phyloP scores from a whole-genome alignment of 2,113 vertebrate genomes.

The Petromus typicus region DNA sequence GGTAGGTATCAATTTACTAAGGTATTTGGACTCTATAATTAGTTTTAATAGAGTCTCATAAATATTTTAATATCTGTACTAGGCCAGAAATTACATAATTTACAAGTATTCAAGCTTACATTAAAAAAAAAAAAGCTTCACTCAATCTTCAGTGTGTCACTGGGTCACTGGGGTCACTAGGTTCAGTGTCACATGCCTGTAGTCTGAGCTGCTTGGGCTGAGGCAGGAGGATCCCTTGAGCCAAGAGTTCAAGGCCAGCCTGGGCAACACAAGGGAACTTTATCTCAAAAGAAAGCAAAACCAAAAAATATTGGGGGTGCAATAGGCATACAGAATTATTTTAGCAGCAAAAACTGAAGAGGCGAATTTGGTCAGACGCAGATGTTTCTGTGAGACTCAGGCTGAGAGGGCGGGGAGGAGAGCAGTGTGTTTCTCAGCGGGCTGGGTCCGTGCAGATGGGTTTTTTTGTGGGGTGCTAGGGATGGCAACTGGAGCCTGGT shows the following conservation, averaged over 20 bases:
- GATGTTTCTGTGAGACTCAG: not conserved
- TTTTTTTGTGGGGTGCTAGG: not conserved
- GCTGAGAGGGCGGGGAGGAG: not conserved
- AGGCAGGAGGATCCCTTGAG: too few relatives aligned
- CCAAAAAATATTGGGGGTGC: not conserved
- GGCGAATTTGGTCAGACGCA: not conserved
- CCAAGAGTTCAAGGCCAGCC: not conserved
- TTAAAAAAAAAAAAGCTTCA: not conserved
- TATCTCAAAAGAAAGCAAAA: not conserved
- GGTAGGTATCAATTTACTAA: not conserved
- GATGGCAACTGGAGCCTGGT: not conserved
- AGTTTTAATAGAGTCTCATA: not conserved
- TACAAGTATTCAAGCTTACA: not conserved
- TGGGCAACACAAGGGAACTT: not conserved
- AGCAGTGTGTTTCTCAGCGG: not conserved
- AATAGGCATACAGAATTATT: not conserved
- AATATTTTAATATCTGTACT: too few relatives aligned
- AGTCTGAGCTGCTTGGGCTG: not conserved
- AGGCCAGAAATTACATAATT: too few relatives aligned
- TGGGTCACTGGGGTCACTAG: not conserved
- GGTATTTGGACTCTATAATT: not conserved
- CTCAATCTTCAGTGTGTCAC: not conserved
- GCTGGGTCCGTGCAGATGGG: not conserved
- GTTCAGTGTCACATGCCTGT: not conserved
- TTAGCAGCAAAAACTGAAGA: not conserved